Conservation (phyloP, 1,140 invertebrate genomes). For the Drosophila sproati region DNA sequence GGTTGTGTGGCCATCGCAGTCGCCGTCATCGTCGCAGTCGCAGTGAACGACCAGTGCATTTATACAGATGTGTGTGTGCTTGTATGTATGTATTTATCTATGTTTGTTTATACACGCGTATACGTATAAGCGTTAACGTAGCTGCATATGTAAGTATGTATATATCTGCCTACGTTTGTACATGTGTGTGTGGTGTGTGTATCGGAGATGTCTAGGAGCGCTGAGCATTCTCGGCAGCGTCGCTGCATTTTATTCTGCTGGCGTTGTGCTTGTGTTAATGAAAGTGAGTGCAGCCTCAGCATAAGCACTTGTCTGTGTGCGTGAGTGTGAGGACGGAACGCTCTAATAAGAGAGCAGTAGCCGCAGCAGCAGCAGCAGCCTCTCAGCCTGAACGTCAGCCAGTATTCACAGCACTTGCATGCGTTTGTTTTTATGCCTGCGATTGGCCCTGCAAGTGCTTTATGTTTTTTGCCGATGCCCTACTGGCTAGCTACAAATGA, state of each 20-base stretch:
- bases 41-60: constrained; percentile 48
- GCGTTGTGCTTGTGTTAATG: constrained; percentile 68
- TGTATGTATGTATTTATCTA: constrained; percentile 35
- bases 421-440: constrained; percentile 48
- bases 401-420: constrained; percentile 28
- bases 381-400: constrained; percentile 38
- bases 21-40: constrained; percentile 24
- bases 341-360: constrained; percentile 62
- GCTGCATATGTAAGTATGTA: constrained; percentile 38
- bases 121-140: too few relatives aligned
- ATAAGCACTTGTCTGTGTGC: constrained; percentile 62
- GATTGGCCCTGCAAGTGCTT: constrained; percentile 52
- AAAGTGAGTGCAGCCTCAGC: constrained; percentile 75
- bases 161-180: not conserved
- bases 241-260: constrained; percentile 69
- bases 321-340: constrained; percentile 49
- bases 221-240: constrained; percentile 55
- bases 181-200: constrained; percentile 2
- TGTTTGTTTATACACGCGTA: constrained; percentile 44
- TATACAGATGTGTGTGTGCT: constrained; percentile 20
- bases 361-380: constrained; percentile 31
- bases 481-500: constrained; percentile 21
- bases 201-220: constrained; percentile 66
- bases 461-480: constrained; percentile 48
- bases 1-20: constrained; percentile 61